Evolutionary conservation across 2,113 vertebrate species (phyloP).

Genomic region (Melanocharis versteri): DNA sequence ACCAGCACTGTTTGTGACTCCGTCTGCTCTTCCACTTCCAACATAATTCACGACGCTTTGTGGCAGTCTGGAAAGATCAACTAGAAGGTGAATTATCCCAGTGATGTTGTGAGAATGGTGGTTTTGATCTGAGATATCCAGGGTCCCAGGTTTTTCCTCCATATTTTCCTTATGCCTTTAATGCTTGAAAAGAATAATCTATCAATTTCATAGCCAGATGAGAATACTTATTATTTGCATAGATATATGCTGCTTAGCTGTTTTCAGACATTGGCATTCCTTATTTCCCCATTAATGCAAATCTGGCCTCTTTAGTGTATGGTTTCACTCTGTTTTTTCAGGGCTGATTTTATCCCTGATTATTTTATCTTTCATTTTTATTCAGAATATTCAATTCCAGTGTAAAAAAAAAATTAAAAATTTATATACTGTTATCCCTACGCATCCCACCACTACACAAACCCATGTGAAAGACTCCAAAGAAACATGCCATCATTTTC

Average conservation of each 20-base stretch:
- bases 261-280: neutral
- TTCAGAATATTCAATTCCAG: neutral
- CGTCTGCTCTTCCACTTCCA: neutral
- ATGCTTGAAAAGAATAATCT: neutral
- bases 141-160: neutral
- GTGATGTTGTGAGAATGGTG: neutral
- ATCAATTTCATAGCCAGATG: neutral
- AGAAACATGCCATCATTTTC: fast-evolving
- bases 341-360: neutral
- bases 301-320: neutral
- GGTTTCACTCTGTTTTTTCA: neutral
- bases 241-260: neutral
- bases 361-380: neutral
- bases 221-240: neutral
- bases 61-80: neutral
- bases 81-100: neutral
- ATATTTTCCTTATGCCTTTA: neutral
- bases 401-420: neutral
- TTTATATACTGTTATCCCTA: fast-evolving
- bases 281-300: neutral
- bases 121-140: neutral
- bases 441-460: neutral
- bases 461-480: neutral
- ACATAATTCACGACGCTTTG: neutral
- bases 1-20: neutral